Evolutionary conservation across 2,113 vertebrate species (phyloP), one percentile per base, ranked within the genome.

Genomic region (Oceanodroma tethys): DNA sequence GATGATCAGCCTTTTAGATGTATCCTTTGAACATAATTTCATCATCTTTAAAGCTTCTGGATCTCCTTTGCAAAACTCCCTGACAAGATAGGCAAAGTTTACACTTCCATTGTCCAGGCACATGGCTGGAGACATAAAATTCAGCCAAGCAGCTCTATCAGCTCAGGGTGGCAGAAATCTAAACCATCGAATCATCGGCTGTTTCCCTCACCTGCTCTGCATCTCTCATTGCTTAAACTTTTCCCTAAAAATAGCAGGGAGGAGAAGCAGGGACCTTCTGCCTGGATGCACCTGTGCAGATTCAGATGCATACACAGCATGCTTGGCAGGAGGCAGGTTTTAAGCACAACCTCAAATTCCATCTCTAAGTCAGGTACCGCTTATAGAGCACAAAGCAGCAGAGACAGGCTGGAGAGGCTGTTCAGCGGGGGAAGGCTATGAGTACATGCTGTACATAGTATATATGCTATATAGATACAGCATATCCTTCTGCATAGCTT

Each of bases 1-100:
- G 68, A 99, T 99, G 98, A 98, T 99, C 92, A 98, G 99, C 98
- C 98, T 99, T 89, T 97, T 99, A 98, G 99, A 99, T 34, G 99
- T 99, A 99, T 99, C 99, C 98, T 99, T 98, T 84, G 34, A 79
- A 72, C 5, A 12, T 62, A 2, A 78, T 65, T 88, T 93, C 16
- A 29, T 48, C 43, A 48, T 30, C 19, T 79, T 82, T n/a, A 36
- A 91, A 72, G 7, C 34, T 89, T 72, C 66, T 92, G 55, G 15
- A 75, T 78, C 42, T 81, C 36, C 58, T 88, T 65, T 72, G 59
- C 63, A 82, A 81, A 94, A 29, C 52, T 62, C 79, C 70, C 60
- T 89, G 80, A 74, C 16, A 36, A 86, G 48, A 81, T 56, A 74
- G n/a, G 32, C 63, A 81, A 78, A 66, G 52, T 86, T 93, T 89